Conservation (phyloP, 2,113 vertebrate species). For the Orthonyx spaldingii region DNA sequence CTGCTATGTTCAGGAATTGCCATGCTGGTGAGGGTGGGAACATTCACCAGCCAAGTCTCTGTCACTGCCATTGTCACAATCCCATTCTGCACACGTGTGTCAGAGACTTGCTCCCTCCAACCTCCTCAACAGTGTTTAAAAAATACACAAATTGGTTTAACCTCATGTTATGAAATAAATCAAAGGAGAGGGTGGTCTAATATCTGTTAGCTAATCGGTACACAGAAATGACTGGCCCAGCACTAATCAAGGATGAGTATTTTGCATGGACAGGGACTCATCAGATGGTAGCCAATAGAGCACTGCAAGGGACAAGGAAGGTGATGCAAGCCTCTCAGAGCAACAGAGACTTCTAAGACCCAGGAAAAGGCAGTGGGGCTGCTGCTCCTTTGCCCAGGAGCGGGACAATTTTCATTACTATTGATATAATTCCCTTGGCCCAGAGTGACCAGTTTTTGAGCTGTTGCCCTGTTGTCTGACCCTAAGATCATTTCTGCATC, state of each 20-base stretch:
- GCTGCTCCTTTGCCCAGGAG: background rate
- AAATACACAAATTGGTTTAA: background rate
- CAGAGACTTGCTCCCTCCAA: background rate
- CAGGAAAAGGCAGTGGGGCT: background rate
- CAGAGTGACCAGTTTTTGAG: background rate
- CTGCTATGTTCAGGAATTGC: background rate
- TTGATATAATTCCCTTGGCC: background rate
- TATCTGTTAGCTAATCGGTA: background rate
- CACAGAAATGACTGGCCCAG: background rate
- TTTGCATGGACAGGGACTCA: background rate
- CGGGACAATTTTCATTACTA: background rate
- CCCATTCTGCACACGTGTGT: background rate
- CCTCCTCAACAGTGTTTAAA: background rate
- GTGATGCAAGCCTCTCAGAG: too few relatives aligned
- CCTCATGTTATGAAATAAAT: background rate
- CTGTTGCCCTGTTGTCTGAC: background rate
- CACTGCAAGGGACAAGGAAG: background rate
- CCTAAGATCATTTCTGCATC: background rate
- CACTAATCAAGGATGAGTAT: fast-evolving
- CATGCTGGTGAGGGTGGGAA: too few relatives aligned
- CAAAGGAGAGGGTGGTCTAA: background rate
- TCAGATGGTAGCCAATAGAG: background rate
- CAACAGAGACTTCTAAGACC: background rate
- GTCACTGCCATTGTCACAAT: background rate
- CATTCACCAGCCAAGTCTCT: background rate